These are phyloP conservation scores for Nansenia antarctica DNA, from an alignment of 2,113 vertebrate genomes.

Conservation along the genomic window DNA sequence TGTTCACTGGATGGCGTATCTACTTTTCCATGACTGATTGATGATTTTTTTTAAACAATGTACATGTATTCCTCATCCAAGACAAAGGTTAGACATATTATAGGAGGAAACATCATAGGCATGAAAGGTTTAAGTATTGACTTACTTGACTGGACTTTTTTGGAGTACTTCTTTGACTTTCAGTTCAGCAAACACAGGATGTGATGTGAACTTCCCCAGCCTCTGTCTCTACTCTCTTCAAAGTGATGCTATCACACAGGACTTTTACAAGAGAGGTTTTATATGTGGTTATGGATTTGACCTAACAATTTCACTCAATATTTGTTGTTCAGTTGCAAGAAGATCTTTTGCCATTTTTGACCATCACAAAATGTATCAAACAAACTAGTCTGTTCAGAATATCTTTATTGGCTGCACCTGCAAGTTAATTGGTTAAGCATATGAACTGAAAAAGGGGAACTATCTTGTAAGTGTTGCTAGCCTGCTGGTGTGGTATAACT, in stretches of 20 bases:
- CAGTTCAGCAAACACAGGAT: conserved; percentile 30
- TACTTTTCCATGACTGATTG: too few species aligned
- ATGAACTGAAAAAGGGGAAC: neutral
- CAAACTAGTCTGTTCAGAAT: neutral
- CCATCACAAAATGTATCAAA: neutral
- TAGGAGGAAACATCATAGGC: too few species aligned
- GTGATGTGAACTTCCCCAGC: conserved; percentile 28
- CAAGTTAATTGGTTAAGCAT: conserved; percentile 9
- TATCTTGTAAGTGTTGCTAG: neutral
- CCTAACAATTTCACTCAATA: neutral
- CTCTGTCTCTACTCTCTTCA: conserved; percentile 2
- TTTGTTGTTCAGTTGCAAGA: neutral
- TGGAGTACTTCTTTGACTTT: neutral
- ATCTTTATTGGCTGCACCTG: neutral
- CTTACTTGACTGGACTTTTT: neutral
- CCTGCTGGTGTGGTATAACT: conserved; percentile 43
- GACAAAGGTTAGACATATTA: neutral
- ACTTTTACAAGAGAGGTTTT: neutral
- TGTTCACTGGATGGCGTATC: too few species aligned
- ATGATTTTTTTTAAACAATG: too few species aligned
- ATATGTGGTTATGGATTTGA: too few species aligned
- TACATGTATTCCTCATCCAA: neutral
- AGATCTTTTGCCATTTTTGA: neutral
- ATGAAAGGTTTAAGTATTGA: too few species aligned
- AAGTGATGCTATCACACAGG: conserved; percentile 1